phyloP scores from a whole-genome alignment of 2,113 vertebrate genomes.

The Spea multiplicata region DNA sequence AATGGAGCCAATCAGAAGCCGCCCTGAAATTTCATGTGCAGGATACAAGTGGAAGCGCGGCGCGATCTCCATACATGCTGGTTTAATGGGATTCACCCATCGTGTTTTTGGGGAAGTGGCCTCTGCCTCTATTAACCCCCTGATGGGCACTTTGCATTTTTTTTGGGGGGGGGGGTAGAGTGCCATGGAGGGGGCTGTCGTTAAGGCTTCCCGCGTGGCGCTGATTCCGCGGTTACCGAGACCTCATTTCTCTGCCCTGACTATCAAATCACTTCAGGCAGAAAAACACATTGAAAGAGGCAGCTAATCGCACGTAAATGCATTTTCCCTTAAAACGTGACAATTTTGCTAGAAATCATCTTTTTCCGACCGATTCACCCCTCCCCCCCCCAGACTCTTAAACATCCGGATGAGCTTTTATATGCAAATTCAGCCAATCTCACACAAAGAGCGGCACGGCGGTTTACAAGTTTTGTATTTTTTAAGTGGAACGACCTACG shows the following conservation, averaged over 20 bases:
- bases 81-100: too few relatives aligned
- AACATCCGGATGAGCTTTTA: constrained; percentile 53
- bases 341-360: constrained; percentile 50
- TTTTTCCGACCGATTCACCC: constrained; percentile 47
- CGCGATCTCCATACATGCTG: too few relatives aligned
- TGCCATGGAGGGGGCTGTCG: neutral
- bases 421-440: constrained; percentile 48
- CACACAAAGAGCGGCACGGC: constrained; percentile 37
- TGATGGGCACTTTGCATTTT: neutral
- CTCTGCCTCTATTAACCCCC: neutral
- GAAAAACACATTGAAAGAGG: constrained; percentile 16
- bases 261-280: constrained; percentile 21
- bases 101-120: neutral
- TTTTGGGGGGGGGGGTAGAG: too few relatives aligned
- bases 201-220: neutral
- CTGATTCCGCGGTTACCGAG: constrained; percentile 6
- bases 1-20: too few relatives aligned
- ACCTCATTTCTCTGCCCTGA: constrained; percentile 1
- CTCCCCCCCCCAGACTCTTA: constrained; percentile 27
- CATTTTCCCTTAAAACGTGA: constrained; percentile 48
- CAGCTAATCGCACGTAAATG: constrained; percentile 23
- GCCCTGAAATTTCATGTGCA: too few relatives aligned
- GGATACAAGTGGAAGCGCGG: too few relatives aligned
- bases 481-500: neutral
- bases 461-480: constrained; percentile 2